A percentile compares a stretch with the other conserved stretches of the same genome.
These are phyloP conservation scores for Papilio helenus DNA, from an alignment of 1,140 invertebrate genomes.

Conservation along the genomic window DNA sequence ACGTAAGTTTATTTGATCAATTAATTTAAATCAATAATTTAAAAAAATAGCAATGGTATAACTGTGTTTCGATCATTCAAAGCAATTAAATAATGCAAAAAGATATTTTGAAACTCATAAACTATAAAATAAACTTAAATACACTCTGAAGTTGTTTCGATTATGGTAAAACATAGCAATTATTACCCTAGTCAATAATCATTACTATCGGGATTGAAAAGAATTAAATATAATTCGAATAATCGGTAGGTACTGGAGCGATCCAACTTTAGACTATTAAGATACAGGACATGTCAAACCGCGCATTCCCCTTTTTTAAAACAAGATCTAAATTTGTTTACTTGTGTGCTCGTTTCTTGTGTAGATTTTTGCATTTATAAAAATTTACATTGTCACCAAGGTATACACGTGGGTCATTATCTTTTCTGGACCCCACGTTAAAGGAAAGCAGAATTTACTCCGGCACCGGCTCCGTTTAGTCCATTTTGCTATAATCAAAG, in stretches of 20 bases:
- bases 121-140: not conserved
- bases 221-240: slow-evolving; percentile 82
- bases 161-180: slow-evolving; percentile 34
- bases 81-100: not conserved
- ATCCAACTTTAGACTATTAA: slow-evolving; percentile 53
- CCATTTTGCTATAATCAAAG: not conserved
- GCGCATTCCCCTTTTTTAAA: not conserved
- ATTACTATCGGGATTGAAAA: slow-evolving; percentile 75
- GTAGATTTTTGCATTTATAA: not conserved
- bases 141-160: slow-evolving; percentile 41
- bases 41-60: not conserved
- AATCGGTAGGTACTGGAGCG: slow-evolving; percentile 73
- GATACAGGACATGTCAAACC: not conserved
- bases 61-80: not conserved
- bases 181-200: slow-evolving; percentile 35
- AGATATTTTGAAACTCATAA: not conserved
- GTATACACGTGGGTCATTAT: not conserved
- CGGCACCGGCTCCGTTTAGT: not conserved
- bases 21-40: not conserved
- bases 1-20: not conserved
- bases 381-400: not conserved
- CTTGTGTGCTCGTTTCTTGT: not conserved
- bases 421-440: not conserved
- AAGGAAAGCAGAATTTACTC: not conserved
- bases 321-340: not conserved